Evolutionary conservation across 2,888 invertebrate species (phyloP), one percentile per base, ranked within the genome.

Genomic region (Aquatica leii): DNA sequence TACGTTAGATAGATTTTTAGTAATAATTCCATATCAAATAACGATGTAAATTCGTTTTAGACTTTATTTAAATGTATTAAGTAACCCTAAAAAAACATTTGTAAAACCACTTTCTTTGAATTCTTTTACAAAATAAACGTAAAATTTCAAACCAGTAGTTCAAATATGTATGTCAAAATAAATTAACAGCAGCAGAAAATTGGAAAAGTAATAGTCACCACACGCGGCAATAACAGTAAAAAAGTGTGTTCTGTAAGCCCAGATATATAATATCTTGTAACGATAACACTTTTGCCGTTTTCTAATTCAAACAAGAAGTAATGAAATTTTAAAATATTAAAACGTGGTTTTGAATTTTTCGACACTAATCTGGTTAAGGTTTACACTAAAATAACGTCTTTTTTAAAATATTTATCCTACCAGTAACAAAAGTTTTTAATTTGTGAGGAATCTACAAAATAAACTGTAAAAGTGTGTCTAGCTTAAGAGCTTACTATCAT

Each of bases 101-200:
- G n/a, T n/a, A n/a, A n/a, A n/a, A n/a, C n/a, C n/a, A n/a, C n/a
- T n/a, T n/a, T n/a, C n/a, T n/a, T n/a, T 40, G 40, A n/a, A 40
- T 40, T 12, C 14, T 43, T 43, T 14, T 11, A 2, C n/a, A 43
- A 43, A 17, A 17, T 17, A 51, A 46, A 14, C 34, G 11, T 37
- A 14, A 24, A 18, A 61, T 49, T 61, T n/a, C 55, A 52, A 43
- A 46, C 18, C 35, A 14, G 21, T 59, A 11, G n/a, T n/a, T n/a
- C n/a, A n/a, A n/a, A n/a, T n/a, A n/a, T n/a, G n/a, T n/a, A n/a
- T n/a, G n/a, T n/a, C n/a, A n/a, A n/a, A n/a, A n/a, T n/a, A n/a
- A n/a, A n/a, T n/a, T n/a, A n/a, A n/a, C n/a, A n/a, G n/a, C n/a
- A 51, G 34, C 35, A 35, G 17, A 5, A 34, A 18, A n/a, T n/a